Evolutionary conservation across 2,888 invertebrate genomes (phyloP), one percentile per base, ranked within the genome.

Genomic region (Cremastinae sp.): DNA sequence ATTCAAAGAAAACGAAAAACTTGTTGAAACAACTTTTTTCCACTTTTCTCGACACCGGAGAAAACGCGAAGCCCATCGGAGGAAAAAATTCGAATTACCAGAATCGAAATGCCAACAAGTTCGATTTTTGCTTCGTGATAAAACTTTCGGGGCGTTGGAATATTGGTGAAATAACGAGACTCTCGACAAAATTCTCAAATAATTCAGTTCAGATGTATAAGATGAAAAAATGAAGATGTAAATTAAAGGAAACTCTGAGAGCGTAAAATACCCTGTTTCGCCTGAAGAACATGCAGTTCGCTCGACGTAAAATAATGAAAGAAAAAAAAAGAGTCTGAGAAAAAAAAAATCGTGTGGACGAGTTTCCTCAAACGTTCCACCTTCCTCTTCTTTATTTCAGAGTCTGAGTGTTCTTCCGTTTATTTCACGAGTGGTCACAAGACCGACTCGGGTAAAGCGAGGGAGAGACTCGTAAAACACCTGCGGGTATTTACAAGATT

Each of bases 401-500:
- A 8, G 28, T 39, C 22, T 22, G 18, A 58, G 70, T 39, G 58
- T 43, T 71, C 14, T 49, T 39, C 62, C 43, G 28, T 51, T 66
- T 51, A 43, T 62, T 51, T 22, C 22, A 14, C 55, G 49, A 61
- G 41, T 59, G 59, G 37, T 16, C 39, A 7, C 53, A 37, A 56
- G 39, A n/a, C 22, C 12, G 9, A n/a, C 45, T 39, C 41, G 41
- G 9, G 41, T 12, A 41, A 41, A 8, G 9, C 10, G 41, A 41
- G 9, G 12, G 41, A 37, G 43, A 16, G 18, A 18, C 55, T 59
- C 45, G 51, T 47, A 20, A 75, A 70, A 41, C 61, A 65, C 59
- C 59, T 28, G 28, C 8, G 55, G 55, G 61, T 4, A 47, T 58
- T 69, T 59, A 9, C 37, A 45, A 58, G 58, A 64, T 64, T 62